phyloP scores from a whole-genome alignment of 2,113 vertebrate species.

The Chinchilla lanigera region DNA sequence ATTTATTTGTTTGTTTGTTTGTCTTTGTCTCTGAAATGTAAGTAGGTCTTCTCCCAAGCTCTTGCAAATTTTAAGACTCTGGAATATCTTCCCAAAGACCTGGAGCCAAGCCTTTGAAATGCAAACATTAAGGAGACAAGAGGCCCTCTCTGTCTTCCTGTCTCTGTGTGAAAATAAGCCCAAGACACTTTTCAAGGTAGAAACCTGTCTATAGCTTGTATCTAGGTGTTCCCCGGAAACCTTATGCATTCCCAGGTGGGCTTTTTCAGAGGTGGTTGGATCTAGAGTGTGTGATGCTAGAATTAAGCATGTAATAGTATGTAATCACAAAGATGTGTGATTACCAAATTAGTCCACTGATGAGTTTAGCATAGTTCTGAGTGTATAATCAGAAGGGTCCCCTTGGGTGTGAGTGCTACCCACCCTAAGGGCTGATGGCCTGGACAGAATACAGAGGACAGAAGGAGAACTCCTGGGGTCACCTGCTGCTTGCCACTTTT shows the following conservation, averaged over 20 bases:
- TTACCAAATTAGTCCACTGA: not conserved
- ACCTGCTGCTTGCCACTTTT: not conserved
- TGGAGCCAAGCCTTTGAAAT: not conserved
- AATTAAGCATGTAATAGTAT: not conserved
- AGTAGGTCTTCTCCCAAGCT: not conserved
- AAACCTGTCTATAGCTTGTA: not conserved
- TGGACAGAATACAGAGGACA: not conserved
- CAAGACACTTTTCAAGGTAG: not conserved
- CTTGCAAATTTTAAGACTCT: not conserved
- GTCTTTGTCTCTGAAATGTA: not conserved
- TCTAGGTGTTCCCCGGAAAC: too few species aligned
- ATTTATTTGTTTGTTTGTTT: not conserved
- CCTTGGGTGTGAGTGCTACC: not conserved
- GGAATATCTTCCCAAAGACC: not conserved
- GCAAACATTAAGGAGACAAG: not conserved
- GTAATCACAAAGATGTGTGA: not conserved
- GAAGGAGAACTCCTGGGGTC: not conserved
- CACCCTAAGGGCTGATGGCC: not conserved
- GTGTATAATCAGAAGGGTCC: not conserved
- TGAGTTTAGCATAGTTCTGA: not conserved
- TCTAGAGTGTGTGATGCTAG: not conserved
- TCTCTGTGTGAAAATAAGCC: not conserved
- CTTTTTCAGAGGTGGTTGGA: not conserved
- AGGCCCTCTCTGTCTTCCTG: not conserved
- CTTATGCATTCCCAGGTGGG: not conserved